Conservation (phyloP, 1,140 invertebrate genomes). For the Oryctes rhinoceros region DNA sequence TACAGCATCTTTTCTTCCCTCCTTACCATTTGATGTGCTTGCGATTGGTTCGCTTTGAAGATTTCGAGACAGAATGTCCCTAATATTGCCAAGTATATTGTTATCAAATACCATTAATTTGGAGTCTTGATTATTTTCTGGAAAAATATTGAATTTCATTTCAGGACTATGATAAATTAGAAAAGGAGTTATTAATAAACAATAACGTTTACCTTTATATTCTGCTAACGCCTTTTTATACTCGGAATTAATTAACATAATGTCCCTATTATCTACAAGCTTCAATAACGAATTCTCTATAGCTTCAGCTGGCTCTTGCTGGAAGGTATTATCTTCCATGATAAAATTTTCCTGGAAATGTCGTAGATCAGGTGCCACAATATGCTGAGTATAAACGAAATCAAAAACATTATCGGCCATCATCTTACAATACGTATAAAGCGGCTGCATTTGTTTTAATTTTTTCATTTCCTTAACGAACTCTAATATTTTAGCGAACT, state of each 20-base stretch:
- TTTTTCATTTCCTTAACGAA: constrained; percentile 21
- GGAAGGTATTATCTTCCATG: constrained; percentile 11
- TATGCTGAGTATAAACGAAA: constrained; percentile 2
- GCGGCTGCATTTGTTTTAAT: not conserved
- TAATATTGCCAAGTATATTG: not conserved
- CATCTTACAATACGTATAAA: constrained; percentile 24
- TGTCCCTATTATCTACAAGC: not conserved
- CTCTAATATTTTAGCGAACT: not conserved
- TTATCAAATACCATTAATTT: constrained; percentile 11
- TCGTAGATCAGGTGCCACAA: not conserved
- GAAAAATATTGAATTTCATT: not conserved
- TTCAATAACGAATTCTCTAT: not conserved
- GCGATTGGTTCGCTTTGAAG: not conserved
- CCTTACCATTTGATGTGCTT: not conserved
- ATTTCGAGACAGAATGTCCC: not conserved
- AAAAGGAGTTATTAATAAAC: too few species aligned
- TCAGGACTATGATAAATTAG: too few species aligned
- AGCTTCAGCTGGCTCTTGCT: not conserved
- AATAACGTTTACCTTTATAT: not conserved
- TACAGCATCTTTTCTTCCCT: too few species aligned
- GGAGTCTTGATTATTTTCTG: not conserved
- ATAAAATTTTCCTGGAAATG: constrained; percentile 5
- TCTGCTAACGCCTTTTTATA: not conserved
- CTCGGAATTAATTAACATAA: not conserved
- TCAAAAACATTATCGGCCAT: constrained; percentile 33